Percentiles rank a stretch among this genome's conserved stretches.
These are phyloP conservation scores for Lycodopsis pacificus DNA, from an alignment of 2,797 vertebrate genomes.

Conservation along the genomic window DNA sequence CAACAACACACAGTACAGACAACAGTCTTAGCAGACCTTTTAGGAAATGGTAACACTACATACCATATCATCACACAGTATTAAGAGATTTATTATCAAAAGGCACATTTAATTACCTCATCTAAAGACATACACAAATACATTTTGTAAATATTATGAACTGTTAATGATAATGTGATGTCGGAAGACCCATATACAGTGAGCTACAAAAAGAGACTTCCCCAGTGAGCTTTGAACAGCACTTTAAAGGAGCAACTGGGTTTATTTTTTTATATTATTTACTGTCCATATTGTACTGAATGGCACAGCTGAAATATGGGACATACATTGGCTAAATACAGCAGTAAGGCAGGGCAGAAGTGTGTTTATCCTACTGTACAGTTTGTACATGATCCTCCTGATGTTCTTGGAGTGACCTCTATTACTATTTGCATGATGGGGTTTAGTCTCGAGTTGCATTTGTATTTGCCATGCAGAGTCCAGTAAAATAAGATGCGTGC, in stretches of 20 bases:
- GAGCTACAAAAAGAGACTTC: background rate
- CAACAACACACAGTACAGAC: constrained; percentile 54
- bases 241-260: background rate
- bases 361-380: constrained; percentile 13
- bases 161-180: background rate
- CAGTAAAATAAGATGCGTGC: constrained; percentile 66
- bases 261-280: background rate
- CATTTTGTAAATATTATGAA: background rate
- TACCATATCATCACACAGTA: background rate
- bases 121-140: background rate
- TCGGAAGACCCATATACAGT: background rate
- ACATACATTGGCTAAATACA: background rate
- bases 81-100: background rate
- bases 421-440: constrained; percentile 75
- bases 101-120: background rate
- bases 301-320: background rate
- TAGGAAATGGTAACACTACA: constrained; percentile 14
- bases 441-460: constrained; percentile 58
- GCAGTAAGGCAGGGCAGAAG: background rate
- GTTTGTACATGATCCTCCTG: constrained; percentile 34
- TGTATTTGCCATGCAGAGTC: constrained; percentile 74
- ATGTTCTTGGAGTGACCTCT: constrained; percentile 76
- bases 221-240: background rate
- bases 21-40: constrained; percentile 39
- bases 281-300: background rate